Base-by-base conservation (phyloP, 2,797 vertebrate species). In the Austrolebias charrua region DNA sequence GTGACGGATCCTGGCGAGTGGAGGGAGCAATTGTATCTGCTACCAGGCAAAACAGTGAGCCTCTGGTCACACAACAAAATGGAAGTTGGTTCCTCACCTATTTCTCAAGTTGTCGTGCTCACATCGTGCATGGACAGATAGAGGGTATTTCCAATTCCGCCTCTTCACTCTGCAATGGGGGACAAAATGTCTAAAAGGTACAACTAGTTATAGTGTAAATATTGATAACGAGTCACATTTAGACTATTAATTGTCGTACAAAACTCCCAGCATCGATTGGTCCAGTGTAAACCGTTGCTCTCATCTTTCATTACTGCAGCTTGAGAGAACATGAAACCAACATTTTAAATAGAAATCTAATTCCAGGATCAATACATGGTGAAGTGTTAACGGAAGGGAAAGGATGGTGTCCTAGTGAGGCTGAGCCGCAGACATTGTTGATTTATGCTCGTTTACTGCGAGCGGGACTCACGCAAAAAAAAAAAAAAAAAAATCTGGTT, bases 291-390 rank as follows among this genome's bases (percentile, higher is more conserved):
- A 78, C 57, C 66, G 66, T 82, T 80, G 66, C 63, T 52, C 81
- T 87, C 69, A 35, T 78, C 54, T 88, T 87, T 80, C 83, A 76
- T 76, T 54, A 71, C 46, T 59, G 54, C 52, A 62, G 48, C 75
- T 71, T 42, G 29, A 55, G 64, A 72, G 79, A 87, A 81, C 66
- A 73, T 66, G 68, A 85, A 78, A 84, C 76, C 66, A 69, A 66
- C 58, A 61, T 85, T 86, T 82, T 71, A 71, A 82, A 87, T 69
- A 83, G 55, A 77, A 81, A 77, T 81, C 24, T 71, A 72, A 69
- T 71, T 24, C 16, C 55, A 4, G 53, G 66, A 59, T 83, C 75
- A 29, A 78, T 83, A 68, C 38, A n/a, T 16, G 7, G 38, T 46
- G 16, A 47, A 46, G 55, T 73, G 55, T 79, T 74, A 80, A 82